Conservation (phyloP, 2,888 invertebrate species). For the Liodrosophila aerea region DNA sequence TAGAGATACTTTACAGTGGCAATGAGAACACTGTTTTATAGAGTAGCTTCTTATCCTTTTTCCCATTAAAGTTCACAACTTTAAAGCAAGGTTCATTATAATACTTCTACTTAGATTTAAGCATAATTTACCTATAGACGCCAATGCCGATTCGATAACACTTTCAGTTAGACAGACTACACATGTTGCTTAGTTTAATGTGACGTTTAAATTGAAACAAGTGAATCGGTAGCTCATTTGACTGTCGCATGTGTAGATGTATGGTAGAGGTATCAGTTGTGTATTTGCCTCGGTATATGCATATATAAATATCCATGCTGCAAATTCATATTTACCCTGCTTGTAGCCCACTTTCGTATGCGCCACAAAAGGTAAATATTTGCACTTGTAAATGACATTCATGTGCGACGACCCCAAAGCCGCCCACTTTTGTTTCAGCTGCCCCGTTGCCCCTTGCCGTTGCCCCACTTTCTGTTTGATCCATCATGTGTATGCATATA, state of each 20-base stretch:
- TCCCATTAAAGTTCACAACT: too few relatives aligned
- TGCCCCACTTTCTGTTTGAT: slow-evolving; percentile 52
- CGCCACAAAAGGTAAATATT: slow-evolving; percentile 68
- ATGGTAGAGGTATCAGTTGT: background rate
- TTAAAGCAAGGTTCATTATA: background rate
- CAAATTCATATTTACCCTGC: slow-evolving; percentile 38
- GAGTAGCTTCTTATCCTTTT: too few relatives aligned
- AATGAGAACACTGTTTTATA: too few relatives aligned
- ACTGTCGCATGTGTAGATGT: background rate
- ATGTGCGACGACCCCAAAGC: slow-evolving; percentile 44
- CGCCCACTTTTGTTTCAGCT: slow-evolving; percentile 26
- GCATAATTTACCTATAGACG: too few relatives aligned
- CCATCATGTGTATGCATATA: slow-evolving; percentile 1
- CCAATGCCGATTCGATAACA: too few relatives aligned
- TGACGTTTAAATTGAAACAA: background rate
- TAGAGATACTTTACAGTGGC: too few relatives aligned
- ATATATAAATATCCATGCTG: slow-evolving; percentile 39
- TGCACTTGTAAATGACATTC: slow-evolving; percentile 77
- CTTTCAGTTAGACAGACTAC: too few relatives aligned
- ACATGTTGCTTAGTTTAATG: too few relatives aligned
- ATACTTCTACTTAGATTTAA: background rate
- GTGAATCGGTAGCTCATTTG: slow-evolving; percentile 6
- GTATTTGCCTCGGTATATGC: slow-evolving; percentile 19
- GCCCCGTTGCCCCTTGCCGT: slow-evolving; percentile 14
- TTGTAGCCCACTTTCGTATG: slow-evolving; percentile 58